Conservation (phyloP, 2,888 invertebrate genomes). For the Galerucella pusilla region DNA sequence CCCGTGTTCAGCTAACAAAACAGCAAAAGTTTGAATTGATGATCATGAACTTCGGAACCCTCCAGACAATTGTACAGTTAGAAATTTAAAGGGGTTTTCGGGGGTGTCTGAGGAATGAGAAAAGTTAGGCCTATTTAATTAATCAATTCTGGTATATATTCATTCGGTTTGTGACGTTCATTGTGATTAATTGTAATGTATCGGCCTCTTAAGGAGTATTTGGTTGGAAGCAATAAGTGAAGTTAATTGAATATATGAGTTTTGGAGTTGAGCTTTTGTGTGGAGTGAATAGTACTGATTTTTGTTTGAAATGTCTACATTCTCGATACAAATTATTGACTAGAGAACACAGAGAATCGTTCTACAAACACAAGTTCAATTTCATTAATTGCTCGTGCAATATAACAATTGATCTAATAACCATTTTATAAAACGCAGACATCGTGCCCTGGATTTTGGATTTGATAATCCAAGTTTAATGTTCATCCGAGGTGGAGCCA, state of each 20-base stretch:
- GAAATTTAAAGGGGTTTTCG: constrained; percentile 19
- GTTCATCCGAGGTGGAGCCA: too few species aligned
- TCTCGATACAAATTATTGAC: neutral
- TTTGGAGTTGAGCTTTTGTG: neutral
- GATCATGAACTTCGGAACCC: constrained; percentile 28
- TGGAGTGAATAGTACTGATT: neutral
- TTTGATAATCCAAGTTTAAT: too few species aligned
- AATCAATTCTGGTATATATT: constrained; percentile 26
- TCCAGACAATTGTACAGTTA: constrained; percentile 30
- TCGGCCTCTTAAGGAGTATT: constrained; percentile 6
- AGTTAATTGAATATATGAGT: neutral
- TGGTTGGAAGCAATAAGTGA: neutral
- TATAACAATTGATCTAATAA: too few species aligned
- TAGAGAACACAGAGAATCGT: neutral
- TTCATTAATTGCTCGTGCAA: neutral
- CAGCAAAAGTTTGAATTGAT: constrained; percentile 34
- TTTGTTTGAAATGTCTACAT: neutral
- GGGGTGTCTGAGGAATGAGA: constrained; percentile 16
- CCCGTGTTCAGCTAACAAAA: constrained; percentile 29
- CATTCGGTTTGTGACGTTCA: constrained; percentile 21
- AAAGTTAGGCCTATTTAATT: constrained; percentile 26
- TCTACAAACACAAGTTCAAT: neutral
- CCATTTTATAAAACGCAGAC: too few species aligned
- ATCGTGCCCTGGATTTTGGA: too few species aligned
- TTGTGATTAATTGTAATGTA: constrained; percentile 20